phyloP scores from a whole-genome alignment of 2,113 vertebrate species.

The Capricornis sumatraensis region DNA sequence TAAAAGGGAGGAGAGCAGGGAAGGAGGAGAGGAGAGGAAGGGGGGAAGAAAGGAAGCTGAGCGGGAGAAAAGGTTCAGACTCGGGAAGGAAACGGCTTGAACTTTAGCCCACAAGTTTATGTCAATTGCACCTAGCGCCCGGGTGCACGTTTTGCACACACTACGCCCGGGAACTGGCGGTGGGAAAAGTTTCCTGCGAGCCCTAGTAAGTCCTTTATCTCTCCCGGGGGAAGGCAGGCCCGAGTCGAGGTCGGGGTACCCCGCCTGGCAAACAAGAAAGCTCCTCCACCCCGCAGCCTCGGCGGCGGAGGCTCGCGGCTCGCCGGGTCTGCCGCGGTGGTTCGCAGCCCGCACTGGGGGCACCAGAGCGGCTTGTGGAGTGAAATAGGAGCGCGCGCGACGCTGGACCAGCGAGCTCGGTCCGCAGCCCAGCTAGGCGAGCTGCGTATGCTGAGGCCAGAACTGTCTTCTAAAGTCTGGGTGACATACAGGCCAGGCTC shows the following conservation, averaged over 20 bases:
- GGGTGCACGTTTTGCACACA: neutral
- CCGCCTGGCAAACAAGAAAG: neutral
- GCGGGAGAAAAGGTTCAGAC: neutral
- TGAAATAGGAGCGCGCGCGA: neutral
- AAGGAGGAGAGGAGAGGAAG: neutral
- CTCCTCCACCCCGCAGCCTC: neutral
- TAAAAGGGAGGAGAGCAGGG: constrained; percentile 4
- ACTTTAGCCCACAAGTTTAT: constrained; percentile 29
- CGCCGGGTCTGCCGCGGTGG: neutral
- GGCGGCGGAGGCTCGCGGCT: neutral
- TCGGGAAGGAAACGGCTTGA: neutral
- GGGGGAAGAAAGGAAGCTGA: neutral
- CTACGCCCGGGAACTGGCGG: neutral
- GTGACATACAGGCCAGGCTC: neutral
- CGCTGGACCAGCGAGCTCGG: neutral
- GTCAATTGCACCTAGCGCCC: neutral
- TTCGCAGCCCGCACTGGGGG: neutral
- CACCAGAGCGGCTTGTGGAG: neutral
- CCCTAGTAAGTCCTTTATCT: neutral
- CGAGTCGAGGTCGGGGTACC: neutral
- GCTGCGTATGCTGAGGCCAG: neutral
- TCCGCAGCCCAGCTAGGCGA: neutral
- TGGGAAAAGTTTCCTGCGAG: constrained; percentile 44
- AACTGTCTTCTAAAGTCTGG: neutral
- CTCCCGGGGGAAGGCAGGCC: neutral